Evolutionary conservation across 2,888 invertebrate species (phyloP).

Genomic region (Pheosia gnoma): DNA sequence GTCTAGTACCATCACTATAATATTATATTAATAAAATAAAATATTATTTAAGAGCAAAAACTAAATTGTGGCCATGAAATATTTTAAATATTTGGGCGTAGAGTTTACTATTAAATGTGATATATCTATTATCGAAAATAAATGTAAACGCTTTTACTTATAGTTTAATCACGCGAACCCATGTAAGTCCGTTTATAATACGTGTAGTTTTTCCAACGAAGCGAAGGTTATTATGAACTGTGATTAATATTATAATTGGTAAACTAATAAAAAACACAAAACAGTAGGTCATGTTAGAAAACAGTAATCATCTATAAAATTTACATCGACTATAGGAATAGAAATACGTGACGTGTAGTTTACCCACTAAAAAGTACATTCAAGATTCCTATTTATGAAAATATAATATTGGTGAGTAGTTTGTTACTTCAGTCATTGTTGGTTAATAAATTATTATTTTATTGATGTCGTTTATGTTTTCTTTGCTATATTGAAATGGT

Average conservation of each 20-base stretch:
- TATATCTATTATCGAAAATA: slow-evolving; percentile 5
- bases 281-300: neutral
- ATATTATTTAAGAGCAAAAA: slow-evolving; percentile 6
- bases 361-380: slow-evolving; percentile 21
- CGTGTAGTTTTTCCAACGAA: slow-evolving; percentile 9
- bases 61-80: slow-evolving; percentile 40
- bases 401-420: slow-evolving; percentile 35
- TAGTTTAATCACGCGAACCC: slow-evolving; percentile 12
- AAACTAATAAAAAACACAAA: too few relatives aligned
- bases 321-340: neutral
- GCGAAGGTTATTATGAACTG: neutral
- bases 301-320: neutral
- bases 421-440: slow-evolving; percentile 57
- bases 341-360: neutral
- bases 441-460: slow-evolving; percentile 60
- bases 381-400: slow-evolving; percentile 56
- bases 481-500: neutral
- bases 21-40: slow-evolving; percentile 9
- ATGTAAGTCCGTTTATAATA: slow-evolving; percentile 7
- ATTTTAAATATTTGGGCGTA: slow-evolving; percentile 40
- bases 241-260: neutral
- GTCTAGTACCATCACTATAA: slow-evolving; percentile 17
- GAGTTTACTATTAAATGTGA: slow-evolving; percentile 34
- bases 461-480: slow-evolving; percentile 25
- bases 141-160: slow-evolving; percentile 19